These are phyloP conservation scores for Probosciger aterrimus DNA, from an alignment of 2,113 vertebrate species.

Conservation along the genomic window DNA sequence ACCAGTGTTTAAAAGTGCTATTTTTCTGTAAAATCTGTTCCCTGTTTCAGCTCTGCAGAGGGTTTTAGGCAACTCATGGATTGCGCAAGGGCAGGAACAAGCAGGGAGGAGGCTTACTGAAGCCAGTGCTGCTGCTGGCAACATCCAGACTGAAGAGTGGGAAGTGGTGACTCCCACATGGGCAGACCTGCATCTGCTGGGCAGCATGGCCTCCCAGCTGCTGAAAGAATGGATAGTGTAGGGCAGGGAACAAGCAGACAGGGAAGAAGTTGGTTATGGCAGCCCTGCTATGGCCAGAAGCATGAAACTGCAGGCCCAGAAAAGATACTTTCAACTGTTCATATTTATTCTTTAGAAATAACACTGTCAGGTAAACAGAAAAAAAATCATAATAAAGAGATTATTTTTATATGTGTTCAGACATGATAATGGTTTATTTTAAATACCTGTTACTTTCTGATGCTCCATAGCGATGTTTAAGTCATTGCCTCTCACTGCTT, in stretches of 20 bases:
- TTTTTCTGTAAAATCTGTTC: not conserved
- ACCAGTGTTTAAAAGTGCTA: not conserved
- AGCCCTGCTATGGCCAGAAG: not conserved
- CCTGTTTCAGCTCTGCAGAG: not conserved
- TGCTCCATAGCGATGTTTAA: not conserved
- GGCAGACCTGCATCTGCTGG: not conserved
- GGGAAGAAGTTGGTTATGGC: not conserved
- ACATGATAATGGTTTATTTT: conserved; percentile 35
- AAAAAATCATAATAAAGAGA: conserved; percentile 22
- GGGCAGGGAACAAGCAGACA: not conserved
- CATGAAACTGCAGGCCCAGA: not conserved
- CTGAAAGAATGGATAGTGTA: not conserved
- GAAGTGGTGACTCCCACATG: not conserved
- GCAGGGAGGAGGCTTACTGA: not conserved
- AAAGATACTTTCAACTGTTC: not conserved
- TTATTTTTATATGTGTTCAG: conserved; percentile 19
- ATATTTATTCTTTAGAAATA: conserved; percentile 29
- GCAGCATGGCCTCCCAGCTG: fast-evolving
- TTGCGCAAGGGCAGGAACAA: not conserved
- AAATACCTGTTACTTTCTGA: not conserved
- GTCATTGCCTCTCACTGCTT: not conserved
- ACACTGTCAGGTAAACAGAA: not conserved
- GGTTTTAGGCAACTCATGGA: not conserved
- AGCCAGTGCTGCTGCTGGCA: not conserved
- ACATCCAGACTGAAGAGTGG: not conserved